Conservation (phyloP, 2,113 vertebrate species). For the Hepsetus odoe region DNA sequence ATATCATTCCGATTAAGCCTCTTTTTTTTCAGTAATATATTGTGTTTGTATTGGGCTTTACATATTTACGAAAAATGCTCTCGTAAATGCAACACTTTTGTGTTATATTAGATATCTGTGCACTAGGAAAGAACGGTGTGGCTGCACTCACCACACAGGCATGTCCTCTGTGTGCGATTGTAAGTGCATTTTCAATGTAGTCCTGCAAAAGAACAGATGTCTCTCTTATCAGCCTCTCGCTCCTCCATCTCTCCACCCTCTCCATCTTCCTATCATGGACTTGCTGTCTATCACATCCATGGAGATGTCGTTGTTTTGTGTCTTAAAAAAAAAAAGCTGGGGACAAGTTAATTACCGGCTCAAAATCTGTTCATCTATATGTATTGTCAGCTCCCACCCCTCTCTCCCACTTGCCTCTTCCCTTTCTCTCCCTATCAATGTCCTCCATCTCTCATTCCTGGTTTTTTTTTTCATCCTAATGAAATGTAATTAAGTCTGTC, state of each 20-base stretch:
- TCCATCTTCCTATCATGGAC: slow-evolving; percentile 15
- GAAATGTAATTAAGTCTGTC: slow-evolving; percentile 38
- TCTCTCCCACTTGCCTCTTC: not conserved
- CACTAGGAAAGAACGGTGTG: no score
- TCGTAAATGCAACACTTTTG: no score
- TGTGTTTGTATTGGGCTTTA: no score
- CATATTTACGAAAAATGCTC: no score
- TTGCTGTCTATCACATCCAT: slow-evolving; percentile 13
- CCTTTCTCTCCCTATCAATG: slow-evolving; percentile 20
- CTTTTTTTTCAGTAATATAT: no score
- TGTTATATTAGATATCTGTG: no score
- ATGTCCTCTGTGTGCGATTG: not conserved
- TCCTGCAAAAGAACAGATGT: slow-evolving; percentile 12
- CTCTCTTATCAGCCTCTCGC: slow-evolving; percentile 10
- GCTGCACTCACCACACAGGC: not conserved
- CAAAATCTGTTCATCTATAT: slow-evolving; percentile 47
- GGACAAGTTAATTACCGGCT: slow-evolving; percentile 32
- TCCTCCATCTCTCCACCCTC: no score
- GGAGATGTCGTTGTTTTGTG: slow-evolving; percentile 39
- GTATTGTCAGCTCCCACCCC: slow-evolving; percentile 7
- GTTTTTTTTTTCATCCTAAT: slow-evolving; percentile 24
- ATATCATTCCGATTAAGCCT: no score
- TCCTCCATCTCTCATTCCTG: slow-evolving; percentile 20
- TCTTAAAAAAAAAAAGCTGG: slow-evolving; percentile 2
- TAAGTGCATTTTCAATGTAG: slow-evolving; percentile 19